A percentile compares a stretch with the other conserved stretches of the same genome.
Evolutionary conservation across 2,797 vertebrate genomes (phyloP).

Genomic region (Sebastes cheni): DNA sequence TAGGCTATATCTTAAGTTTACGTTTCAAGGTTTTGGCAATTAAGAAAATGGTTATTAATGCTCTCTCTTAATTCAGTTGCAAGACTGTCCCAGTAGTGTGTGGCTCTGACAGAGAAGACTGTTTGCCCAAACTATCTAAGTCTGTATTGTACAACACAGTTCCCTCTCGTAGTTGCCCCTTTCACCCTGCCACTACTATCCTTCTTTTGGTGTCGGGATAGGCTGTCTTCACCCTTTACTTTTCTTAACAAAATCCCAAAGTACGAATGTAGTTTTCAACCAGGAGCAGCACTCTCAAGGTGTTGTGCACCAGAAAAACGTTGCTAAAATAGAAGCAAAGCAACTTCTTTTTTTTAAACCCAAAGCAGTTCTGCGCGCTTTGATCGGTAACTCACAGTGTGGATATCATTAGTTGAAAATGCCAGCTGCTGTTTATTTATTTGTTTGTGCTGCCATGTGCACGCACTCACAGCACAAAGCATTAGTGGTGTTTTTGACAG

Average conservation of each 20-base stretch:
- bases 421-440: conserved; percentile 9
- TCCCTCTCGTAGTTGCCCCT: too few species aligned
- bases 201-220: background rate
- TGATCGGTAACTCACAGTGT: background rate
- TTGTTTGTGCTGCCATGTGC: background rate
- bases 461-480: background rate
- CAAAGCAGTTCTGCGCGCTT: background rate
- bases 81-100: too few species aligned
- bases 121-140: too few species aligned
- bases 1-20: too few species aligned
- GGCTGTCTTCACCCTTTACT: background rate
- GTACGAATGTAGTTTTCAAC: background rate
- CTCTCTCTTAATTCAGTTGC: too few species aligned
- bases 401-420: conserved; percentile 28
- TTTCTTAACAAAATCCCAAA: background rate
- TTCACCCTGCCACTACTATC: too few species aligned
- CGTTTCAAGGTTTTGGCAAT: too few species aligned
- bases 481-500: conserved; percentile 12
- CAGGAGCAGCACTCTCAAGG: background rate
- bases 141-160: too few species aligned
- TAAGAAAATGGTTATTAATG: too few species aligned
- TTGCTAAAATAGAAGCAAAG: conserved; percentile 19
- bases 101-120: too few species aligned
- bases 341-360: background rate
- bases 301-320: background rate